Conservation (phyloP, 2,888 invertebrate genomes). For the Nebria brevicollis region DNA sequence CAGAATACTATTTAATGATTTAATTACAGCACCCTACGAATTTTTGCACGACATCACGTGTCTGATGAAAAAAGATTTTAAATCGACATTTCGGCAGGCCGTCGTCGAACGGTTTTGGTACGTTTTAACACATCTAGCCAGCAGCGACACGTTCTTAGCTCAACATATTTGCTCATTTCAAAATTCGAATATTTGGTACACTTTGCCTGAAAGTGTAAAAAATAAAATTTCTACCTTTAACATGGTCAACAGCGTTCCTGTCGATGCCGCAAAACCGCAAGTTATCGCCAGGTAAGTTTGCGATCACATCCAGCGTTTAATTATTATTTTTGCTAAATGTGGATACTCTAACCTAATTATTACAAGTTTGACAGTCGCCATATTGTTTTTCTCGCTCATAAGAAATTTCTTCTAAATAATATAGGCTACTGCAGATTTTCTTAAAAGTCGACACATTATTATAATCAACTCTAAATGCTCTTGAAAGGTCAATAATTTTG, state of each 20-base stretch:
- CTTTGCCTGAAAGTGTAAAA: slow-evolving; percentile 74
- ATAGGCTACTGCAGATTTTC: too few relatives aligned
- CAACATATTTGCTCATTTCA: slow-evolving; percentile 77
- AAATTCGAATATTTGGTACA: slow-evolving; percentile 69
- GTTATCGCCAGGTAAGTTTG: slow-evolving; percentile 61
- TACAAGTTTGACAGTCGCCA: too few relatives aligned
- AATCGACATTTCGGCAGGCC: slow-evolving; percentile 72
- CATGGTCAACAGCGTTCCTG: slow-evolving; percentile 55
- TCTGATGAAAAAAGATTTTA: slow-evolving; percentile 69
- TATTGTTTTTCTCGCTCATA: too few relatives aligned
- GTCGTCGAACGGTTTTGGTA: slow-evolving; percentile 75
- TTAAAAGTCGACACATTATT: too few relatives aligned
- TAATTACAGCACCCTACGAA: slow-evolving; percentile 71
- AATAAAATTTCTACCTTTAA: slow-evolving; percentile 77
- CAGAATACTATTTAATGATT: not conserved
- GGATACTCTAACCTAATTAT: too few relatives aligned
- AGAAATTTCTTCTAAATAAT: too few relatives aligned
- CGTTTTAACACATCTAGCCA: slow-evolving; percentile 71
- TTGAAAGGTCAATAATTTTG: too few relatives aligned
- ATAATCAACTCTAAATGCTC: too few relatives aligned
- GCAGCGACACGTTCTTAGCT: slow-evolving; percentile 73
- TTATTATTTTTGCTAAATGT: too few relatives aligned
- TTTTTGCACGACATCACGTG: slow-evolving; percentile 80
- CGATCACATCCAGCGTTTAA: not conserved
- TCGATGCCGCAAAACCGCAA: slow-evolving; percentile 58